Conservation (phyloP, 2,113 vertebrate genomes). For the Egretta garzetta region DNA sequence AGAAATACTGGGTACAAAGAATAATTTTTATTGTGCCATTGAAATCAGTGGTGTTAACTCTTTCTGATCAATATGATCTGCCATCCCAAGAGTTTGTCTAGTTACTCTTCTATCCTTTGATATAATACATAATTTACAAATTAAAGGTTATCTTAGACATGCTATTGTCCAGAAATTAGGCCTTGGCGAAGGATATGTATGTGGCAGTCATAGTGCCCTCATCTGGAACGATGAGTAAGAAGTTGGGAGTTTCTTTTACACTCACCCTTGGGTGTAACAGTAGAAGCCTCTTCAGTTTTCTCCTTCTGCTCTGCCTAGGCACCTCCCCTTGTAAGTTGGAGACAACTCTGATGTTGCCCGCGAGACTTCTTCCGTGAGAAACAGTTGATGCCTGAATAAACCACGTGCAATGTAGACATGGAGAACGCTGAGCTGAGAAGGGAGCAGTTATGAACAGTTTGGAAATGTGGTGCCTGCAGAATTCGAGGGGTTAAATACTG, state of each 20-base stretch:
- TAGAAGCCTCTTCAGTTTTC: neutral
- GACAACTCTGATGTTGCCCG: neutral
- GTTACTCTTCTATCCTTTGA: neutral
- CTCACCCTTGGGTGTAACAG: neutral
- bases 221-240: neutral
- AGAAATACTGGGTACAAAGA: neutral
- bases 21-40: neutral
- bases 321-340: neutral
- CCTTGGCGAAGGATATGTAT: neutral
- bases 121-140: too few species aligned
- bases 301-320: neutral
- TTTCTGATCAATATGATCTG: neutral
- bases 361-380: neutral
- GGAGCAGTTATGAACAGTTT: neutral
- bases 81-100: neutral
- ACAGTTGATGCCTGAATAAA: neutral
- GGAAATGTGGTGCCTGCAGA: neutral
- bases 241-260: neutral
- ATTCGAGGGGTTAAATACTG: neutral
- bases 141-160: neutral
- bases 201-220: neutral
- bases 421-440: neutral
- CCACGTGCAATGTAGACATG: accelerated
- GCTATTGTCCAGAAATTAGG: neutral
- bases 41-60: neutral